These are phyloP conservation scores for Cordilura impudica DNA, from an alignment of 2,888 invertebrate genomes.

Conservation along the genomic window DNA sequence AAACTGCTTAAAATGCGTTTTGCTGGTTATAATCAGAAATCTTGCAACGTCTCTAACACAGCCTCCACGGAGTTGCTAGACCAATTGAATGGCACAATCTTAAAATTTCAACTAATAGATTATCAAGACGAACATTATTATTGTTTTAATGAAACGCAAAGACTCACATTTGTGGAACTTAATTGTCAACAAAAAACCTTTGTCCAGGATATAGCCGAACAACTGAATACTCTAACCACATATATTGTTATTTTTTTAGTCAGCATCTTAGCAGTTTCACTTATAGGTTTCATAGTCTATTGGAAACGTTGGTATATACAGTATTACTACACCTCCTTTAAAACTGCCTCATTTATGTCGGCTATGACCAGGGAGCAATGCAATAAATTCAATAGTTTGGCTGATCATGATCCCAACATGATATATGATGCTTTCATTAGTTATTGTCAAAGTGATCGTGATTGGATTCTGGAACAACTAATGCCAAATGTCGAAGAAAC, in stretches of 20 bases:
- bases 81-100: slow-evolving; percentile 55
- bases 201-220: slow-evolving; percentile 50
- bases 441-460: slow-evolving; percentile 82
- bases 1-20: slow-evolving; percentile 60
- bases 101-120: slow-evolving; percentile 75
- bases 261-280: slow-evolving; percentile 62
- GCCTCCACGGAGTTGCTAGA: not conserved
- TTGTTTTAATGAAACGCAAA: slow-evolving; percentile 76
- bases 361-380: slow-evolving; percentile 78
- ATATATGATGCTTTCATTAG: slow-evolving; percentile 85
- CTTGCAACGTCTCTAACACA: too few species aligned
- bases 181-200: slow-evolving; percentile 66
- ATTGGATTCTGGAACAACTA: slow-evolving; percentile 82
- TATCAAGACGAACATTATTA: slow-evolving; percentile 74
- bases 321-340: slow-evolving; percentile 81
- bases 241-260: slow-evolving; percentile 65
- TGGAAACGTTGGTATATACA: slow-evolving; percentile 80
- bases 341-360: slow-evolving; percentile 80
- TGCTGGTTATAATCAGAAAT: not conserved
- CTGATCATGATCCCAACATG: slow-evolving; percentile 69
- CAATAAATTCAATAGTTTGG: slow-evolving; percentile 67
- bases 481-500: slow-evolving; percentile 82
- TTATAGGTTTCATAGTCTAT: slow-evolving; percentile 73
- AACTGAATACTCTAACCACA: slow-evolving; percentile 65
- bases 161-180: slow-evolving; percentile 67